These are phyloP conservation scores for Sander lucioperca DNA, from an alignment of 2,113 vertebrate species.

Conservation along the genomic window DNA sequence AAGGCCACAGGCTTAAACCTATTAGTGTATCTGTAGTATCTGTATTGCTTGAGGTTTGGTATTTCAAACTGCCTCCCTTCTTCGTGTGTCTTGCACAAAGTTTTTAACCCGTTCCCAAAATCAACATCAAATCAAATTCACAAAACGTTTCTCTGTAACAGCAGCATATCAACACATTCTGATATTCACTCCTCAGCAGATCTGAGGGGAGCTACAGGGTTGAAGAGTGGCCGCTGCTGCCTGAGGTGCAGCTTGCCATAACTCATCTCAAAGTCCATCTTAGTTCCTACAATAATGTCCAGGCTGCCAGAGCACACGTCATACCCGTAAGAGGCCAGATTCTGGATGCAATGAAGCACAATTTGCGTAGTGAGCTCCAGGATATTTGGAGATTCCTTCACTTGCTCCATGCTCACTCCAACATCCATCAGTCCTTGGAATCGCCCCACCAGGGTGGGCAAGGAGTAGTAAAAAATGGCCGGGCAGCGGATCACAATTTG, in stretches of 20 bases:
- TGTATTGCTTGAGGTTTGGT: not conserved
- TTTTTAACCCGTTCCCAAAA: not conserved
- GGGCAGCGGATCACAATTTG: constrained; percentile 49
- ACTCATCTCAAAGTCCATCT: constrained; percentile 68
- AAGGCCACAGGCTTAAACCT: not conserved
- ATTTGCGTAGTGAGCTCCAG: constrained; percentile 69
- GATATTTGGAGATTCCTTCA: constrained; percentile 61
- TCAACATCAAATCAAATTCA: not conserved
- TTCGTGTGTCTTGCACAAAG: not conserved
- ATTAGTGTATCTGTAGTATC: not conserved
- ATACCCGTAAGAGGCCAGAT: constrained; percentile 64
- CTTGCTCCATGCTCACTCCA: constrained; percentile 52
- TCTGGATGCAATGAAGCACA: constrained; percentile 65
- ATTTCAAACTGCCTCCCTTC: not conserved
- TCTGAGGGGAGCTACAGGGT: constrained; percentile 48
- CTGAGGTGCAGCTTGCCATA: constrained; percentile 46
- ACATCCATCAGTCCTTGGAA: constrained; percentile 68
- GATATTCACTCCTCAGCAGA: constrained; percentile 50
- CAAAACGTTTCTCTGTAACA: not conserved
- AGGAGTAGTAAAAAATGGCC: constrained; percentile 56
- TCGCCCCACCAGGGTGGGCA: constrained; percentile 44
- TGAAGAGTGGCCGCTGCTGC: constrained; percentile 54
- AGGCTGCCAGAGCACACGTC: constrained; percentile 55
- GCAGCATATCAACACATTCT: no score
- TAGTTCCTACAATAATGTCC: constrained; percentile 64